Evolutionary conservation across 1,140 invertebrate species (phyloP).

Genomic region (Linepithema humile): DNA sequence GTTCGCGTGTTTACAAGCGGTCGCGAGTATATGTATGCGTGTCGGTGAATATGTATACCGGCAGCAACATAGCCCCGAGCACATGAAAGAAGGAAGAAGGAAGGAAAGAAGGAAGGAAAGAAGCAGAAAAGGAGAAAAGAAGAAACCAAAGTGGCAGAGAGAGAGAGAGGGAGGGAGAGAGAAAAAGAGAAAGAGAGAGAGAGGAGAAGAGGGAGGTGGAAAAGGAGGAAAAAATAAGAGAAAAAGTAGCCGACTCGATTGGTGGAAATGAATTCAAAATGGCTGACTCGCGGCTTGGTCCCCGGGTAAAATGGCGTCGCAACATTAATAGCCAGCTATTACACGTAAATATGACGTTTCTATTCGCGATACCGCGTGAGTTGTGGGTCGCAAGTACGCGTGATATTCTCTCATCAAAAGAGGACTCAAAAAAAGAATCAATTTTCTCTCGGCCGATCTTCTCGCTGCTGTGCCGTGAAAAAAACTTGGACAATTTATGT

Average conservation of each 20-base stretch:
- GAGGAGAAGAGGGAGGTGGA: constrained; percentile 55
- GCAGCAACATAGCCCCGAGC: constrained; percentile 37
- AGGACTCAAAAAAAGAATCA: constrained; percentile 18
- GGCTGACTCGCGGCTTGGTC: constrained; percentile 73
- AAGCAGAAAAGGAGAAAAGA: constrained; percentile 51
- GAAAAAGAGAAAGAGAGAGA: constrained; percentile 46
- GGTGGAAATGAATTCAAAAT: constrained; percentile 84
- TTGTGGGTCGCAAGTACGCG: neutral
- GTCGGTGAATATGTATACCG: constrained; percentile 40
- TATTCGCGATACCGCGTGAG: constrained; percentile 67
- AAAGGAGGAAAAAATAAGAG: constrained; percentile 74
- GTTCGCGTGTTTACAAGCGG: constrained; percentile 36
- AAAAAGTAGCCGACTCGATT: constrained; percentile 77
- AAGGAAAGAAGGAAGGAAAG: neutral
- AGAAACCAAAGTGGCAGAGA: constrained; percentile 60
- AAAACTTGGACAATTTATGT: neutral
- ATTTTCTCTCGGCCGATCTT: constrained; percentile 32
- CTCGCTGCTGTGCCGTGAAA: neutral
- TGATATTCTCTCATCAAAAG: neutral
- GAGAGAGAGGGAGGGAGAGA: constrained; percentile 27
- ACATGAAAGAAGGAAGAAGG: constrained; percentile 43
- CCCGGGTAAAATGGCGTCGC: constrained; percentile 81
- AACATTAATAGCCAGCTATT: constrained; percentile 70
- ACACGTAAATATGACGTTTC: constrained; percentile 77
- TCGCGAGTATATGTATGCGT: neutral